Conservation (phyloP, 2,113 vertebrate genomes). For the Oreochromis tanganicae region DNA sequence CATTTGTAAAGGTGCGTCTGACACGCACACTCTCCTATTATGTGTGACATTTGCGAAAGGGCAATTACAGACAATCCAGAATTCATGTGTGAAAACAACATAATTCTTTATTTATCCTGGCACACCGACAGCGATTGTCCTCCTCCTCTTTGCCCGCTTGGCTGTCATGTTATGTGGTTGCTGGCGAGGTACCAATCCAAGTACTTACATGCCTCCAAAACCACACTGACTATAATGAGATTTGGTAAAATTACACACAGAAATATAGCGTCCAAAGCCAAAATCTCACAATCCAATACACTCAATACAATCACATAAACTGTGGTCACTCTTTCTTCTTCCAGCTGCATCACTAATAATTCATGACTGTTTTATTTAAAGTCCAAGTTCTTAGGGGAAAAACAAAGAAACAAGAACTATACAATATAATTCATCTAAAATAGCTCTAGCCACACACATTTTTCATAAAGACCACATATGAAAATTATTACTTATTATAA, state of each 20-base stretch:
- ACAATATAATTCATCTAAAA: neutral
- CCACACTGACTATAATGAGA: neutral
- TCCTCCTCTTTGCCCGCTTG: neutral
- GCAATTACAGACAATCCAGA: neutral
- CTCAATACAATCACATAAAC: constrained; percentile 3
- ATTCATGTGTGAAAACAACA: neutral
- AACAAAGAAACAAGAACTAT: neutral
- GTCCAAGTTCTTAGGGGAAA: neutral
- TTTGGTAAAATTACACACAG: neutral
- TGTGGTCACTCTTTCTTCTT: neutral
- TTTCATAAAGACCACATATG: neutral
- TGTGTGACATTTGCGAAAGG: neutral
- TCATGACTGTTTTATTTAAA: neutral
- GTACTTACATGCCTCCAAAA: neutral
- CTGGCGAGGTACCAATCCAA: neutral
- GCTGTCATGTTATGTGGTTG: constrained; percentile 1
- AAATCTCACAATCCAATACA: neutral
- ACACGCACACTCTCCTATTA: neutral
- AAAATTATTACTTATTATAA: neutral
- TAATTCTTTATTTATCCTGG: neutral
- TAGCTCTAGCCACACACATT: neutral
- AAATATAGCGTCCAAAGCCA: neutral
- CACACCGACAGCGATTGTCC: neutral
- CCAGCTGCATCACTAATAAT: neutral
- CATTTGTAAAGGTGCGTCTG: neutral